Conservation (phyloP, 2,888 invertebrate genomes). For the Thalpophila matura region DNA sequence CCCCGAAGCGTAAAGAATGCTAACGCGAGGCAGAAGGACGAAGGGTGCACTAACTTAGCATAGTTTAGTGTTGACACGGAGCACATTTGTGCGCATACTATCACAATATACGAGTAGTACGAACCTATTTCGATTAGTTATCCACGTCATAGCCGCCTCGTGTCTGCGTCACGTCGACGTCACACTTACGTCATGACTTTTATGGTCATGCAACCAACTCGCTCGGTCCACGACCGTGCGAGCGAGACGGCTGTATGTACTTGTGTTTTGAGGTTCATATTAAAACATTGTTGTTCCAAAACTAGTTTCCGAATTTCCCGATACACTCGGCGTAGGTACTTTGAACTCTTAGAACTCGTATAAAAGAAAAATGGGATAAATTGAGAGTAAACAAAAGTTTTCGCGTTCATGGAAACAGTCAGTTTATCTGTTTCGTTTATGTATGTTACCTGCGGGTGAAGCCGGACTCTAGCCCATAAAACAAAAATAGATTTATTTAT, state of each 20-base stretch:
- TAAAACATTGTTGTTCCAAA: slow-evolving; percentile 46
- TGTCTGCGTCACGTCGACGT: slow-evolving; percentile 65
- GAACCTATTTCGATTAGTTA: slow-evolving; percentile 52
- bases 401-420: slow-evolving; percentile 47
- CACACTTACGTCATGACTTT: slow-evolving; percentile 62
- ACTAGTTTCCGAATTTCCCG: slow-evolving; percentile 48
- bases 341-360: slow-evolving; percentile 58
- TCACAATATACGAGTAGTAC: slow-evolving; percentile 45
- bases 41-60: slow-evolving; percentile 46
- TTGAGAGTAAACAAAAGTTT: slow-evolving; percentile 60
- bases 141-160: slow-evolving; percentile 56
- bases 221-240: slow-evolving; percentile 57
- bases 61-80: slow-evolving; percentile 51
- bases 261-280: slow-evolving; percentile 36
- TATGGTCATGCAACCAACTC: slow-evolving; percentile 53
- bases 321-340: slow-evolving; percentile 44
- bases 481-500: slow-evolving; percentile 71
- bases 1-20: slow-evolving; percentile 40
- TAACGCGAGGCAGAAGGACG: slow-evolving; percentile 37
- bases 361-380: slow-evolving; percentile 55
- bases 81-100: slow-evolving; percentile 54
- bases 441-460: slow-evolving; percentile 62
- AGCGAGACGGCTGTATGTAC: slow-evolving; percentile 20
- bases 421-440: slow-evolving; percentile 62
- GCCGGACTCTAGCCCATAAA: slow-evolving; percentile 62